These are phyloP conservation scores for Cantharis flavilabris DNA, from an alignment of 2,888 invertebrate species.

Conservation along the genomic window DNA sequence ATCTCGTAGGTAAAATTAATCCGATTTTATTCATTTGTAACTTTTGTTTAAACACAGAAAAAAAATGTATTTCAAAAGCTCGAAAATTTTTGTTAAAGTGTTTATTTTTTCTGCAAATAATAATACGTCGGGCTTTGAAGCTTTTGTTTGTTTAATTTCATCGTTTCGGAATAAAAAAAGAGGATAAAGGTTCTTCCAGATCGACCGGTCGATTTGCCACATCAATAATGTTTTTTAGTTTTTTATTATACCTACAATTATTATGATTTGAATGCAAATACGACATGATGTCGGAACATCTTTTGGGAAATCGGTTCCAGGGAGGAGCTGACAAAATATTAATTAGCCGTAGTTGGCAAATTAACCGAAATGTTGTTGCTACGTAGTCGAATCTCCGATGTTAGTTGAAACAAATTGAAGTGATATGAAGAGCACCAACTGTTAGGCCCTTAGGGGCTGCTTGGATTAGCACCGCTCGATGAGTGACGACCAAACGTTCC, in stretches of 20 bases:
- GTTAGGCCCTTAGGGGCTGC: conserved; percentile 27
- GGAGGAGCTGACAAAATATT: conserved; percentile 4
- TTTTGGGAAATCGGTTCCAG: background rate
- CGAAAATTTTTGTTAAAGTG: background rate
- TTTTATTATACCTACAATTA: background rate
- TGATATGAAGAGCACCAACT: conserved; percentile 28
- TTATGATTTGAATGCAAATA: background rate
- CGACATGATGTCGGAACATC: background rate
- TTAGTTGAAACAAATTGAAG: conserved; percentile 10
- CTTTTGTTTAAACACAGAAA: background rate
- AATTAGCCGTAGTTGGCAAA: conserved; percentile 2
- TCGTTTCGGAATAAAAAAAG: background rate
- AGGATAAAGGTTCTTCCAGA: background rate
- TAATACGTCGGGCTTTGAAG: background rate
- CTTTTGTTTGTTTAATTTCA: background rate
- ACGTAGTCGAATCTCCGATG: background rate
- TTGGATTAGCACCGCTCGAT: conserved; percentile 32
- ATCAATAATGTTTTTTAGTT: background rate
- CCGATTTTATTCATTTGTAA: background rate
- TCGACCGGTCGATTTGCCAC: background rate
- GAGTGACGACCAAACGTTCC: conserved; percentile 28
- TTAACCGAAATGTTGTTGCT: conserved; percentile 9
- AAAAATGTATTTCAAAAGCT: background rate
- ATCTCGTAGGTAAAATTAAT: background rate
- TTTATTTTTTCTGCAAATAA: background rate